A percentile compares a stretch with the other conserved stretches of the same genome.
These are phyloP conservation scores for Prunella fulvescens DNA, from an alignment of 2,113 vertebrate species.

Conservation along the genomic window DNA sequence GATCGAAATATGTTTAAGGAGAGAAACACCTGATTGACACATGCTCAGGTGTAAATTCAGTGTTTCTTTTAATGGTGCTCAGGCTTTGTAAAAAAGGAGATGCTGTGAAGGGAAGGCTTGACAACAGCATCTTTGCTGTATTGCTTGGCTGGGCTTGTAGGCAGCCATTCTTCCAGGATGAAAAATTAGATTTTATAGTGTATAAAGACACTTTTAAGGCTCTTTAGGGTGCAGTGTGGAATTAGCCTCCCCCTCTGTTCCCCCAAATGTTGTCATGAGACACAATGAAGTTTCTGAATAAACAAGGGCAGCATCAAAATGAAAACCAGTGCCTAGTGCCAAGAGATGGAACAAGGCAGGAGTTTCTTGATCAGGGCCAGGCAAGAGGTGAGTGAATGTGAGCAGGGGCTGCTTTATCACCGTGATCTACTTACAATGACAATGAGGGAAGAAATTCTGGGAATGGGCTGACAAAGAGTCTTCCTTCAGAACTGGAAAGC, in stretches of 20 bases:
- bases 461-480: not conserved
- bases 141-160: not conserved
- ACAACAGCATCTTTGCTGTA: not conserved
- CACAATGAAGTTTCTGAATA: not conserved
- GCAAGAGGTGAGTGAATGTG: not conserved
- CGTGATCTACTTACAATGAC: not conserved
- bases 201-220: not conserved
- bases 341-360: not conserved
- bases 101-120: not conserved
- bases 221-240: not conserved
- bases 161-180: not conserved
- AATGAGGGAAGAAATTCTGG: not conserved
- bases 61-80: not conserved
- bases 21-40: not conserved
- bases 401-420: not conserved
- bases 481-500: not conserved
- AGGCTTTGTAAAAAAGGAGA: not conserved
- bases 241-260: not conserved
- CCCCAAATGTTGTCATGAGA: not conserved
- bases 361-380: not conserved
- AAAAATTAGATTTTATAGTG: not conserved
- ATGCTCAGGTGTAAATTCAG: not conserved
- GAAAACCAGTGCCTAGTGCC: not conserved
- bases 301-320: not conserved
- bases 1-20: not conserved